Conservation (phyloP, 2,113 vertebrate genomes). For the Dipodomys stephensi region DNA sequence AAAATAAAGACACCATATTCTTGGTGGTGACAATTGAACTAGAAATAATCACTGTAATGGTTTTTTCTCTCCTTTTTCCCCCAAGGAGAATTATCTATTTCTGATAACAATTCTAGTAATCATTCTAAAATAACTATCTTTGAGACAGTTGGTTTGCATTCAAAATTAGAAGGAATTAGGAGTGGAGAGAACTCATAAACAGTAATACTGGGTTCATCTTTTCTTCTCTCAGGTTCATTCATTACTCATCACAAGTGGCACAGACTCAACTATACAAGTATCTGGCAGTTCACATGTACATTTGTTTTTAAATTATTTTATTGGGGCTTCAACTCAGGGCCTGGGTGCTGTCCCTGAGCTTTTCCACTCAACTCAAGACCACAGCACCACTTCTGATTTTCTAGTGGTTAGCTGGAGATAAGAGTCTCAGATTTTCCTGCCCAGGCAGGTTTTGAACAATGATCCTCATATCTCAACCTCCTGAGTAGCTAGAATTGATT, state of each 20-base stretch:
- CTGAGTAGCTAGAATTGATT: no score
- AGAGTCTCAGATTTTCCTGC: no score
- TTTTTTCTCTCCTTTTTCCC: neutral
- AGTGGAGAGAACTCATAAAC: neutral
- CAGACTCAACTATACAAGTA: neutral
- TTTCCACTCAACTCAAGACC: no score
- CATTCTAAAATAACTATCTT: constrained; percentile 4
- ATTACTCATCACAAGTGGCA: neutral
- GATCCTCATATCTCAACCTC: no score
- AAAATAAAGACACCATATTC: neutral
- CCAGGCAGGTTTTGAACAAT: no score
- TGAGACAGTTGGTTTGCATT: neutral
- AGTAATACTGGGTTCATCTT: neutral
- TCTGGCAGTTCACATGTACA: neutral
- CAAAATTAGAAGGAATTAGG: neutral
- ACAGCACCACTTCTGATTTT: no score
- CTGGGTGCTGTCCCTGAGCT: no score
- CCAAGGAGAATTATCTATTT: neutral
- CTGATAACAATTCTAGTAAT: neutral
- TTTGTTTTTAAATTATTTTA: neutral
- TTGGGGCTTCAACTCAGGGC: no score
- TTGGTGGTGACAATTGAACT: constrained; percentile 11
- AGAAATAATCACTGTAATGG: neutral
- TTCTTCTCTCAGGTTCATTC: neutral
- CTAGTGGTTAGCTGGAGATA: no score